phyloP scores from a whole-genome alignment of 2,113 vertebrate genomes.

The Microtus pennsylvanicus region DNA sequence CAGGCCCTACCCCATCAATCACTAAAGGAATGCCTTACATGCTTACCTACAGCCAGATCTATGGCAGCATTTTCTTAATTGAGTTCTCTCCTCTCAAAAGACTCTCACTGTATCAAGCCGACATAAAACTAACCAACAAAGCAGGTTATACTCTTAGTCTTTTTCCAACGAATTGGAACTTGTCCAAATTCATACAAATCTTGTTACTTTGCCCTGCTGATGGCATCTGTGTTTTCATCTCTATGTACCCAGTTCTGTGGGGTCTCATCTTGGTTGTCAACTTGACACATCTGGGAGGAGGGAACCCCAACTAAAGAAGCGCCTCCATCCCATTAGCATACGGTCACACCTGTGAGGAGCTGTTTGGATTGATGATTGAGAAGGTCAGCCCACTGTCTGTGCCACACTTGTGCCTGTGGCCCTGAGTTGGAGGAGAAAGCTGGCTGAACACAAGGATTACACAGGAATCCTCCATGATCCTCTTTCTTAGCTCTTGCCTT shows the following conservation, averaged over 20 bases:
- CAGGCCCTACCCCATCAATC: background rate
- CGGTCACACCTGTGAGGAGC: background rate
- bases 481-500: background rate
- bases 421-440: background rate
- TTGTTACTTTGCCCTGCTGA: background rate
- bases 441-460: background rate
- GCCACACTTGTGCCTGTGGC: background rate
- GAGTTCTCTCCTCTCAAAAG: background rate
- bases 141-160: background rate
- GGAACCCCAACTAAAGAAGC: background rate
- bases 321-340: too few species aligned
- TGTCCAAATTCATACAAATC: slow-evolving; percentile 13
- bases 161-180: background rate
- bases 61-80: background rate
- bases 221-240: background rate
- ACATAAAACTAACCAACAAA: background rate
- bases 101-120: background rate
- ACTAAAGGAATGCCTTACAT: background rate
- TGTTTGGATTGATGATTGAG: background rate
- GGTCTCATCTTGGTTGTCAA: background rate
- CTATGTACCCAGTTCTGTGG: background rate
- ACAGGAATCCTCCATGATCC: background rate
- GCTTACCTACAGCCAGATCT: background rate
- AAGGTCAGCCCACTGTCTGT: background rate
- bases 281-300: background rate